Percentiles rank a stretch among this genome's conserved stretches.
Conservation (phyloP, 2,797 vertebrate species). For the Balearica regulorum region DNA sequence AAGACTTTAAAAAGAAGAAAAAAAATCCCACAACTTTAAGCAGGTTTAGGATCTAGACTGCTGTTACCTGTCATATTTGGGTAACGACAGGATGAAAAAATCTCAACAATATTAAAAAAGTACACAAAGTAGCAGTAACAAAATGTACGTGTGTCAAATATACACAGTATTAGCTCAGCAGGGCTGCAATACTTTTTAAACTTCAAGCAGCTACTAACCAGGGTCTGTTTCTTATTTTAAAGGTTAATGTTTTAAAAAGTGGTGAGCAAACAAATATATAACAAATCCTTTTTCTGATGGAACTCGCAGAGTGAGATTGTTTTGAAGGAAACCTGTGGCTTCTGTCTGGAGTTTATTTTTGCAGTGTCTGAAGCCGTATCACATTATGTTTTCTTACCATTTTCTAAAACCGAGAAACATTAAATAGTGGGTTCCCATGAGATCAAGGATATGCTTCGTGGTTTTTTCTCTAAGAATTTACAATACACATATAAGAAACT, state of each 20-base stretch:
- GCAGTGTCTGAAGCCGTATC: background rate
- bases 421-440: conserved; percentile 12
- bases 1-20: background rate
- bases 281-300: background rate
- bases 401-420: conserved; percentile 32
- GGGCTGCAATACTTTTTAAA: background rate
- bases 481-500: background rate
- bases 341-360: conserved; percentile 31
- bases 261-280: conserved; percentile 20
- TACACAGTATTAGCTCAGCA: background rate
- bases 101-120: accelerated
- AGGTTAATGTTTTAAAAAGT: conserved; percentile 6
- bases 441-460: background rate
- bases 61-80: background rate
- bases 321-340: conserved; percentile 7
- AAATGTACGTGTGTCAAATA: background rate
- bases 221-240: background rate
- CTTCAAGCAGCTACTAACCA: background rate
- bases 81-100: background rate
- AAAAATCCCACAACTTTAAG: background rate
- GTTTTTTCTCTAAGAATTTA: background rate
- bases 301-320: background rate
- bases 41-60: background rate
- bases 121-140: background rate
- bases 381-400: conserved; percentile 34